Evolutionary conservation across 1,140 invertebrate species (phyloP), one percentile per base, ranked within the genome.

Genomic region (Drosophila rufa): DNA sequence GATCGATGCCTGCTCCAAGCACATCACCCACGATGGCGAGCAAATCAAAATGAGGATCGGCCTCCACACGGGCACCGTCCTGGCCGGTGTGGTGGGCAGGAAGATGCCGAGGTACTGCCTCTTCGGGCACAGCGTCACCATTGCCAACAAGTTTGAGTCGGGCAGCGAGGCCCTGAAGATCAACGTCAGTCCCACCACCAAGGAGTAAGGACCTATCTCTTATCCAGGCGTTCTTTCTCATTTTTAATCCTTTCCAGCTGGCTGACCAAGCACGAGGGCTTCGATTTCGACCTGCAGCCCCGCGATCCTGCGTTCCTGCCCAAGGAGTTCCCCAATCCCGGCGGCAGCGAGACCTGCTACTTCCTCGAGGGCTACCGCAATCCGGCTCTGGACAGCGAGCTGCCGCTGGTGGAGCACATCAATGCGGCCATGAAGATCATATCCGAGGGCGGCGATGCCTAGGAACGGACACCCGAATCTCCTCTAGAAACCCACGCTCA

Each of bases 31-130:
- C 84, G 96, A 98, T 91, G 97, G 97, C 14, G 95, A 98, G 93
- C 96, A 97, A 50, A 98, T 99, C 80, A 94, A 99, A 97, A 99
- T 99, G 98, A 94, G 98, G 33, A 98, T 99, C 80, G 98, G 98
- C 6, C 94, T 99, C 4, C 98, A 99, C 83, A 98, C 97, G 4
- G 97, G 97, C 1, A 97, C 97, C 17, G 97, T 98, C 0, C 92
- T 98, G 25, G 97, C 97, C 17, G 97, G 97, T 1, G 97, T 98
- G 1, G 97, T 98, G n/a, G 97, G 97, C 1, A 96, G 97, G 64
- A 97, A 97, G 75, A 98, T 98, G 97, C 96, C 97, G 11, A 95
- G 97, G 79, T 98, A 98, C 83, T 98, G 97, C 87, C 95, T 98
- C 19, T 98, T 98, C 82, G 97, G 97, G 1, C 96, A 98, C 93